Conservation (phyloP, 2,113 vertebrate species). For the Microtus richardsoni region DNA sequence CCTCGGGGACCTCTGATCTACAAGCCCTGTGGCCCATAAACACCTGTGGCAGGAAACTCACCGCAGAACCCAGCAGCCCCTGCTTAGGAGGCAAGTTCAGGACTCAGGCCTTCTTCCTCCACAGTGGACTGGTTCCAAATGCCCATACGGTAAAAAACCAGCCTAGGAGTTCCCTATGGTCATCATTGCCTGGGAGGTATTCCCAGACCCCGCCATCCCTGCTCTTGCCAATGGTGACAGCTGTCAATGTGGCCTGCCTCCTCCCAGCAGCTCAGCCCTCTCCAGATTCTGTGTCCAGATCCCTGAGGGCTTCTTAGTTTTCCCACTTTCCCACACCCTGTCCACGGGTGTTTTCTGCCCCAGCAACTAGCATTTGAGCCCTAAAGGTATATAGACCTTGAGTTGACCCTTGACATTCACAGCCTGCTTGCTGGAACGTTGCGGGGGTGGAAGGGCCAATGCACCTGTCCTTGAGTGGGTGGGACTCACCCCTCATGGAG, state of each 20-base stretch:
- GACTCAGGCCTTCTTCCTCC: background rate
- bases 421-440: background rate
- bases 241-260: background rate
- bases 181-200: too few relatives aligned
- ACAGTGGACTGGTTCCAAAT: background rate
- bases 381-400: background rate
- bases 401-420: too few relatives aligned
- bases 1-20: background rate
- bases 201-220: background rate
- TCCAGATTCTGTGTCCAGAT: background rate
- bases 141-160: background rate
- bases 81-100: background rate
- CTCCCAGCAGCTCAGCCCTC: background rate
- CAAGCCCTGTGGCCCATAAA: background rate
- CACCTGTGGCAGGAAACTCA: background rate
- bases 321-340: background rate
- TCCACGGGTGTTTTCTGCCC: background rate
- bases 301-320: background rate
- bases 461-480: background rate
- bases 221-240: rapidly evolving
- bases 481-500: background rate
- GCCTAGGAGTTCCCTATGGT: background rate
- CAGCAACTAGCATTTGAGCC: background rate
- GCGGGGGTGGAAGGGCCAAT: rapidly evolving
- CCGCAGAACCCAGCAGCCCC: background rate